Conservation (phyloP, 2,888 invertebrate genomes). For the Alloscopus bannaensis region DNA sequence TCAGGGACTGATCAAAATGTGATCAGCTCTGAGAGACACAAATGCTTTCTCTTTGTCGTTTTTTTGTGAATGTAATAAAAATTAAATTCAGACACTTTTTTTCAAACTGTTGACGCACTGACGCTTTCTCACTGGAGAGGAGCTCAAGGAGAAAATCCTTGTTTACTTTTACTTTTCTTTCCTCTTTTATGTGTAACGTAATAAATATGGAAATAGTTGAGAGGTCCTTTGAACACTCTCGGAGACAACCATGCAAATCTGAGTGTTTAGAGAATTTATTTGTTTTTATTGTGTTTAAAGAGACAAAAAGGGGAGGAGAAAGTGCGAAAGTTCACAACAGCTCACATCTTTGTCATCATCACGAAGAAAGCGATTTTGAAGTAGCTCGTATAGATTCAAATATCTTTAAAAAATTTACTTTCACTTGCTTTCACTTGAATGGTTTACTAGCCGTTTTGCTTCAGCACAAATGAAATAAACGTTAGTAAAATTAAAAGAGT, state of each 20-base stretch:
- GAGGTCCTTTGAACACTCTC: conserved; percentile 35
- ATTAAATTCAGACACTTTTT: conserved; percentile 20
- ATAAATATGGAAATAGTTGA: conserved; percentile 52
- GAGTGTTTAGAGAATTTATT: conserved; percentile 50
- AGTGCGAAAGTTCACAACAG: too few species aligned
- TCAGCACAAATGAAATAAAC: too few species aligned
- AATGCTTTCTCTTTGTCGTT: neutral
- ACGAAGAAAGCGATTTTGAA: too few species aligned
- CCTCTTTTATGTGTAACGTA: conserved; percentile 34
- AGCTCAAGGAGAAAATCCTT: conserved; percentile 27
- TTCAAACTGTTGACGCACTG: neutral
- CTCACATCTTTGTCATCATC: too few species aligned
- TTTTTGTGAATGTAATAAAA: conserved; percentile 13
- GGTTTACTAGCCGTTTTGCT: too few species aligned
- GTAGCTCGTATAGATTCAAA: too few species aligned
- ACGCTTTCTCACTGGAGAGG: conserved; percentile 11
- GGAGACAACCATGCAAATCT: conserved; percentile 24
- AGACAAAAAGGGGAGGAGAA: conserved; percentile 1
- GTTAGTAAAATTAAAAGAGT: too few species aligned
- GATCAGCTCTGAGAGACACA: too few species aligned
- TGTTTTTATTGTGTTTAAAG: conserved; percentile 15
- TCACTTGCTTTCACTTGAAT: too few species aligned
- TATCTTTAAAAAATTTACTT: too few species aligned
- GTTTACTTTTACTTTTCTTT: conserved; percentile 47
- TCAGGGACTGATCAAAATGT: too few species aligned